Evolutionary conservation across 2,113 vertebrate species (phyloP), one percentile per base, ranked within the genome.

Genomic region (Aphyosemion australe): DNA sequence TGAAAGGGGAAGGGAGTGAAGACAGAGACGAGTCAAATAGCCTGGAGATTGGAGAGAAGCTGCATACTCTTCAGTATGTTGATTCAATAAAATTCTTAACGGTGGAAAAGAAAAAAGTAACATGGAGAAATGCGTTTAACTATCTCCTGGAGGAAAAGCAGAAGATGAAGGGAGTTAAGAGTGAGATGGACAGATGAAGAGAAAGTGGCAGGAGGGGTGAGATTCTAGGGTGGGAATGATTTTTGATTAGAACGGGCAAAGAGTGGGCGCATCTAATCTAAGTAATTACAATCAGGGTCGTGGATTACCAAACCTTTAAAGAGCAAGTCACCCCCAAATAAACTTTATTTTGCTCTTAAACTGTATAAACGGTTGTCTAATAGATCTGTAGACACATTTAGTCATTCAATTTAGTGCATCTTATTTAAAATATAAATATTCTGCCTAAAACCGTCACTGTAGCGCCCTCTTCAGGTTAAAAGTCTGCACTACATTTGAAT

Each of bases 61-160:
- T 47, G 43, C 39, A 65, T 37, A 31, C 8, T 48, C 43, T 37
- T 32, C 45, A 18, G 45, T 16, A 13, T 55, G 39, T 53, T 63
- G 61, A 71, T 47, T 65, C 31, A 57, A 65, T 64, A 39, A 65
- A 74, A 76, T 59, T 63, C 60, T 61, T 61, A 56, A 63, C 15
- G 43, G 46, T 16, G 21, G 60, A 74, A 49, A 15, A 3, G 13
- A 12, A 54, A 34, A 42, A 47, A 65, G 26, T 1, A 19, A 37
- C 41, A 58, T 1, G 2, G 32, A 52, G 20, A 47, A 48, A 5
- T 21, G 15, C 13, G 16, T 48, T 55, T 41, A 57, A 12, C 19
- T 16, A 15, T 42, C 32, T 60, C 16, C 47, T 49, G 18, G 13
- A 34, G 62, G 51, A 18, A 3, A 6, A 19, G 47, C n/a, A 53